Base-by-base conservation (phyloP, 2,797 vertebrate genomes). In the Clarias platycephalus region DNA sequence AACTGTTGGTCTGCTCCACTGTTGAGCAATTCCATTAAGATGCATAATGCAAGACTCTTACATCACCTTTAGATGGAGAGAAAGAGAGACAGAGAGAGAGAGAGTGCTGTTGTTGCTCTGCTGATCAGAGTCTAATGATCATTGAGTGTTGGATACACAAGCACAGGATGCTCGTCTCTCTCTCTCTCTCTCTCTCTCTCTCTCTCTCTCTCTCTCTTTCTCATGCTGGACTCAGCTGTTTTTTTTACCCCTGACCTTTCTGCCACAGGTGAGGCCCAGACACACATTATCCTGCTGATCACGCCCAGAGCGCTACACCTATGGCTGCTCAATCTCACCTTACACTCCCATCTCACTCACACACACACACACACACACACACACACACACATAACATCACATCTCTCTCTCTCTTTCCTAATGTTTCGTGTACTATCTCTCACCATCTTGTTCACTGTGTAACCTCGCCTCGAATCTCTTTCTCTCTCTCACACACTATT, bases 101-200 rank as follows among this genome's bases (percentile, higher is more conserved):
- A 53, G 40, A 64, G 60, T 55, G 28, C 31, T 49, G 68, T 70
- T 44, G 53, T 80, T 67, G 75, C 75, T 80, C 86, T 44, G 78
- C 83, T 85, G 87, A 88, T 88, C 84, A 85, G 79, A 84, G 79
- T 67, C 63, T 76, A 84, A 88, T 7, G 83, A 89, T 90, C 82
- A 89, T 90, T 90, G 77, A 80, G 76, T 28, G 79, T 88, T 90
- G 89, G 87, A 87, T 90, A 90, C 89, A 90, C 87, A 87, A 90
- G 86, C 85, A 66, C 78, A 85, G 86, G 81, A 83, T 67, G 80
- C 67, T 66, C 75, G n/a, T 83, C 82, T 37, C 58, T 24, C 22
- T 24, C 22, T 62, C 6, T 62, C 22, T 62, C 60, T 62, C 22
- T n/a, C 60, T 62, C 58, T 62, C 58, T 62, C 58, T 24, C 58